Evolutionary conservation across 2,888 invertebrate genomes (phyloP), one percentile per base, ranked within the genome.

Genomic region (Diachrysia chrysitis): DNA sequence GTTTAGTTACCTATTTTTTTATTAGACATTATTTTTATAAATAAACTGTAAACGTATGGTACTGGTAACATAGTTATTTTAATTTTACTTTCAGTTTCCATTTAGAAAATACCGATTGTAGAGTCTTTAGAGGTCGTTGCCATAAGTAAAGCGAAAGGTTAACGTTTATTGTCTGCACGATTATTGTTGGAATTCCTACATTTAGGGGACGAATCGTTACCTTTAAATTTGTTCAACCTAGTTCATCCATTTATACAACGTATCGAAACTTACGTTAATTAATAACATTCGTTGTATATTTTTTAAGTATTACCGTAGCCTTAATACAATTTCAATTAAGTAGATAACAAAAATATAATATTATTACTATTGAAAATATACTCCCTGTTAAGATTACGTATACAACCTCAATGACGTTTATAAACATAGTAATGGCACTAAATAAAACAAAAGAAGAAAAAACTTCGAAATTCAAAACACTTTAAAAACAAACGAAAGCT

Each of bases 61-160:
- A 32, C 32, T 32, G 32, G 32, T 10, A 32, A 32, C 29, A 32
- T 10, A 10, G 32, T 32, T 32, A 12, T 6, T 21, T 54, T n/a
- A 37, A 46, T 57, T 57, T n/a, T 48, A 54, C 23, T 58, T 48
- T 46, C 17, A 21, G 23, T 71, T 63, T 46, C 17, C 56, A 58
- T 61, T 66, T 60, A 0, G 1, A 55, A 59, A 42, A 58, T 48
- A 48, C 42, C 37, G 16, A 54, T 71, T 75, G 17, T 63, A 21
- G 57, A 70, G 59, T 46, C 71, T 29, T 58, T 48, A 21, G 58
- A 73, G 73, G 69, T 66, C 77, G 58, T 76, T 60, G 62, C 62
- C 29, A 35, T 60, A 57, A 63, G 51, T 67, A 62, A 66, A 58
- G 55, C 48, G 23, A 68, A 73, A 76, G 71, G 65, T 71, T 69